phyloP scores from a whole-genome alignment of 2,888 invertebrate species.

The Hyposoter dolosus region DNA sequence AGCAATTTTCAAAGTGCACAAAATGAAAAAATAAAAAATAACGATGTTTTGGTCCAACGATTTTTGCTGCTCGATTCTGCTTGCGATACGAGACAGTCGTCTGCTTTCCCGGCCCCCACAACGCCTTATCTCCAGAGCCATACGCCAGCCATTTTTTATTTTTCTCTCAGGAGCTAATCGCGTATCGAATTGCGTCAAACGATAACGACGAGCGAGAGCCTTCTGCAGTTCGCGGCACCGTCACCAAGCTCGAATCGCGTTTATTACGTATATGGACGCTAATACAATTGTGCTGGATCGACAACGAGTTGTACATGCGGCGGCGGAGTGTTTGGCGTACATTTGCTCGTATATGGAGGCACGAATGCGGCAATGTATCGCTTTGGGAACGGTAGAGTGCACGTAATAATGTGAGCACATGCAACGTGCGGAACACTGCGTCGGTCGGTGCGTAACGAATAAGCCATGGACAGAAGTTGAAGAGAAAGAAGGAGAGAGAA shows the following conservation, averaged over 20 bases:
- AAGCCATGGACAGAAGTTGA: conserved; percentile 42
- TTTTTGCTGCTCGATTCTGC: background rate
- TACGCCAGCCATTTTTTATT: background rate
- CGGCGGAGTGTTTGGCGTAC: conserved; percentile 3
- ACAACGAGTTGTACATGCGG: background rate
- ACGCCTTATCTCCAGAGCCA: conserved; percentile 30
- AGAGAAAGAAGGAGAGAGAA: conserved; percentile 27
- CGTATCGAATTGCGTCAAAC: conserved; percentile 58
- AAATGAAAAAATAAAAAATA: too few species aligned
- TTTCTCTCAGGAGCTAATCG: conserved; percentile 30
- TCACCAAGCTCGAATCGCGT: conserved; percentile 14
- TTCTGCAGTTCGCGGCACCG: conserved; percentile 18
- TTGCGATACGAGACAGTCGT: background rate
- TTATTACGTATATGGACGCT: background rate
- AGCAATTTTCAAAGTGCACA: background rate
- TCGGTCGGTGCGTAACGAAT: conserved; percentile 67
- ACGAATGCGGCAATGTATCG: conserved; percentile 6
- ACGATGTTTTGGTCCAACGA: background rate
- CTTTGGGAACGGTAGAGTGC: conserved; percentile 65
- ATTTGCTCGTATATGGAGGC: background rate
- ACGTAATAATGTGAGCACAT: conserved; percentile 69
- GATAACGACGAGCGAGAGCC: conserved; percentile 41
- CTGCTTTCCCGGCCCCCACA: background rate
- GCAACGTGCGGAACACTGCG: conserved; percentile 65
- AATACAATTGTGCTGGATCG: conserved; percentile 22